A percentile compares a stretch with the other conserved stretches of the same genome.
phyloP scores from a whole-genome alignment of 1,140 invertebrate genomes.

The Apis florea region DNA sequence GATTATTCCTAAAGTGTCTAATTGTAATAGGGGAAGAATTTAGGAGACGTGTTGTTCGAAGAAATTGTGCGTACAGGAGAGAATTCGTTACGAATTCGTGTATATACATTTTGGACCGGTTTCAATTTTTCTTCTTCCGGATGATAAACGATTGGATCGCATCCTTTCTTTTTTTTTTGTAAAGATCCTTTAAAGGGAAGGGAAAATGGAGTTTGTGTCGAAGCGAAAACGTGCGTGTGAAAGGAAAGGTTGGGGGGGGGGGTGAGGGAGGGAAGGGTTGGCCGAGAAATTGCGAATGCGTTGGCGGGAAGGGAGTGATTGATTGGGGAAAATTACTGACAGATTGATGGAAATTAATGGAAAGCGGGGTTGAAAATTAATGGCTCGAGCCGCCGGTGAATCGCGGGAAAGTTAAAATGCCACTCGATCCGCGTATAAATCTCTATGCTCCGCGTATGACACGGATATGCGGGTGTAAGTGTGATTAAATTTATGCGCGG shows the following conservation, averaged over 20 bases:
- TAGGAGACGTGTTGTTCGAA: too few species aligned
- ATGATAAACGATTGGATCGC: too few species aligned
- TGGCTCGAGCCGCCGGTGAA: conserved; percentile 37
- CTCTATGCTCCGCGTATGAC: conserved; percentile 3
- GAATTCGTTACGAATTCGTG: too few species aligned
- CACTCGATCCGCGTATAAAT: conserved; percentile 20
- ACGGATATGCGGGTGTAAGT: conserved; percentile 15
- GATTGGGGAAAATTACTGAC: conserved; percentile 63
- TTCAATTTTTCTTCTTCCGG: too few species aligned
- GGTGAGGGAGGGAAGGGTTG: background rate
- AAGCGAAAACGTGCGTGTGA: background rate
- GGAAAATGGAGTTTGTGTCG: too few species aligned
- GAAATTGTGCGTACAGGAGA: too few species aligned
- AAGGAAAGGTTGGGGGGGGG: background rate
- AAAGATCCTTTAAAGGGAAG: too few species aligned
- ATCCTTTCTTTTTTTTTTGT: too few species aligned
- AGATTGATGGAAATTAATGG: conserved; percentile 65
- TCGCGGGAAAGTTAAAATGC: conserved; percentile 50
- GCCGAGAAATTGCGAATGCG: conserved; percentile 22
- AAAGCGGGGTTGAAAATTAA: conserved; percentile 55
- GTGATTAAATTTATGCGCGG: conserved; percentile 43
- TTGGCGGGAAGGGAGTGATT: conserved; percentile 51
- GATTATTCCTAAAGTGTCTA: too few species aligned
- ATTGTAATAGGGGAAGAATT: too few species aligned
- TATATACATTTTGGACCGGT: too few species aligned